Base-by-base conservation (phyloP, 2,113 vertebrate species). In the Pycnonotus jocosus region DNA sequence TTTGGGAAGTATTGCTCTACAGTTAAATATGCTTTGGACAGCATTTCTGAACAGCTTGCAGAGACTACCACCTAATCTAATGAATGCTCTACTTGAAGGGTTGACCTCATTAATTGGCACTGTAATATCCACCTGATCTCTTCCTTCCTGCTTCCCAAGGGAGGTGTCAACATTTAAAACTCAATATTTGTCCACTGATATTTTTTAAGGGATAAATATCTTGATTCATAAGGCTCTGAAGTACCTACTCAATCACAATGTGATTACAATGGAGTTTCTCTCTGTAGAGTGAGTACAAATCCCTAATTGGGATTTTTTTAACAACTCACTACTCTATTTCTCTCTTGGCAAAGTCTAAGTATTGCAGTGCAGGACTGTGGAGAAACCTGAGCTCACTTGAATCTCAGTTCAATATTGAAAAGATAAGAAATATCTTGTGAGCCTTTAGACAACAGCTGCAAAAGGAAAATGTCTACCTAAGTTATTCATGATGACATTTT, bases 121-220 rank as follows among this genome's bases (percentile, higher is more conserved):
- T 47, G 47, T 86, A 69, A 93, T 95, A 94, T 58, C 74, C 4
- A 5, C 74, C 88, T 93, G 93, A 88, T 96, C 90, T 71, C 68
- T 90, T 95, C 74, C 85, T 91, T 94, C 86, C 79, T 95, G 44
- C 60, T 93, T 94, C 68, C 88, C 56, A 72, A 86, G 54, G 94
- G 71, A 93, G 83, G 68, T 44, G 47, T 74, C 94, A 96, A 86
- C 71, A 88, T 95, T 69, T 73, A 64, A 92, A 95, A 82, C 51
- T 78, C 51, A 62, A 83, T 71, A 83, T 94, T 83, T 86, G 16
- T 71, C 71, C 53, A 64, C 35, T 68, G 81, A 81, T 94, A 81
- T 68, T 81, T 88, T 93, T 86, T 53, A 92, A 92, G 35, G 62
- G 64, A 76, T 72, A 94, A 92, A 92, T 86, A 94, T 88, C 83